Evolutionary conservation across 2,797 vertebrate genomes (phyloP).

Genomic region (Gobionotothen gibberifrons): DNA sequence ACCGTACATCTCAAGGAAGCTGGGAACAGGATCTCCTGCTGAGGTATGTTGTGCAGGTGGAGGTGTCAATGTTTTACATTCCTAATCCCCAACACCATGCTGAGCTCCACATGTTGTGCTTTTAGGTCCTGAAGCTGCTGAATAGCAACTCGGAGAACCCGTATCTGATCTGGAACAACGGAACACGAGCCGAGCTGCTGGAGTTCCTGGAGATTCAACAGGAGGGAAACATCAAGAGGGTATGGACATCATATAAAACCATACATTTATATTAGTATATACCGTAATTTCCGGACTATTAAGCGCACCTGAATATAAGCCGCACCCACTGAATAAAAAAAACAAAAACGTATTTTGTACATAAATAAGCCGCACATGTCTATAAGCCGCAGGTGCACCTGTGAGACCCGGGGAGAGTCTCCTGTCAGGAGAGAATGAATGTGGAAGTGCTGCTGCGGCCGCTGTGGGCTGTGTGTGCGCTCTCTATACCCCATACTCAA

Average conservation of each 20-base stretch:
- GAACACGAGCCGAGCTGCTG: slow-evolving; percentile 93
- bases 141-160: slow-evolving; percentile 98
- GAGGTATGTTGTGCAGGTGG: slow-evolving; percentile 84
- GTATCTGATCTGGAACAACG: slow-evolving; percentile 98
- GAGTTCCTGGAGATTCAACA: slow-evolving; percentile 96
- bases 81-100: background rate
- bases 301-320: no score
- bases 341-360: no score
- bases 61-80: background rate
- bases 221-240: slow-evolving; percentile 95
- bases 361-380: no score
- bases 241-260: slow-evolving; percentile 62
- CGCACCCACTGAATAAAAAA: no score
- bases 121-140: slow-evolving; percentile 95
- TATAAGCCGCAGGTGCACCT: no score
- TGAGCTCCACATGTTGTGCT: background rate
- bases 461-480: no score
- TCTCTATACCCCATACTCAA: no score
- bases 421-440: no score
- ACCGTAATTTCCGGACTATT: no score
- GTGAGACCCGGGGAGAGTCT: no score
- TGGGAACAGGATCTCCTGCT: slow-evolving; percentile 85
- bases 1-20: slow-evolving; percentile 93
- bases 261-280: background rate
- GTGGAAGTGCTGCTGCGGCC: no score